These are phyloP conservation scores for Strix uralensis DNA, from an alignment of 2,113 vertebrate genomes.

Conservation along the genomic window DNA sequence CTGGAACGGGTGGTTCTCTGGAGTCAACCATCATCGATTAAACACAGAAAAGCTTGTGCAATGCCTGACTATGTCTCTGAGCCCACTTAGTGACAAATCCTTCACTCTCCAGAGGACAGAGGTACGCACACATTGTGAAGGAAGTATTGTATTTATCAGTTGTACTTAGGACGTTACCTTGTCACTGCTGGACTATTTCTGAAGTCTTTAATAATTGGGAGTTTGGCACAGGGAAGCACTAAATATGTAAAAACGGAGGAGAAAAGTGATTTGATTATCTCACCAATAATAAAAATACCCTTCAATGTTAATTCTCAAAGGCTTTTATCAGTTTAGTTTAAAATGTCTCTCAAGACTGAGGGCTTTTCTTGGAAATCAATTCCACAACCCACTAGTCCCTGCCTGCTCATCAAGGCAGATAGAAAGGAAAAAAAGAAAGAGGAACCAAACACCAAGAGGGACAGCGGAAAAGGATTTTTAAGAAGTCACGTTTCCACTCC, in stretches of 20 bases:
- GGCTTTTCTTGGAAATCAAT: background rate
- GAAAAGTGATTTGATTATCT: background rate
- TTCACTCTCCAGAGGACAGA: background rate
- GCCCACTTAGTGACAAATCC: background rate
- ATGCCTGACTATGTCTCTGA: background rate
- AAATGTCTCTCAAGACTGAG: background rate
- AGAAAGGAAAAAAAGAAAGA: background rate
- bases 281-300: background rate
- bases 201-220: background rate
- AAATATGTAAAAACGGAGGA: background rate
- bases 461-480: background rate
- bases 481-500: background rate
- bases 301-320: background rate
- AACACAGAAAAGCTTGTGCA: background rate
- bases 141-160: background rate
- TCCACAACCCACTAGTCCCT: background rate
- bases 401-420: background rate
- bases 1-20: background rate
- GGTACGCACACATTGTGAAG: accelerated
- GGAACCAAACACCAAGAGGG: background rate
- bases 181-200: background rate
- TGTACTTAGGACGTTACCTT: background rate
- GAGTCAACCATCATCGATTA: background rate
- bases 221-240: background rate
- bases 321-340: background rate